These are phyloP conservation scores for Lepus timidus DNA, from an alignment of 2,113 vertebrate species.

Conservation along the genomic window DNA sequence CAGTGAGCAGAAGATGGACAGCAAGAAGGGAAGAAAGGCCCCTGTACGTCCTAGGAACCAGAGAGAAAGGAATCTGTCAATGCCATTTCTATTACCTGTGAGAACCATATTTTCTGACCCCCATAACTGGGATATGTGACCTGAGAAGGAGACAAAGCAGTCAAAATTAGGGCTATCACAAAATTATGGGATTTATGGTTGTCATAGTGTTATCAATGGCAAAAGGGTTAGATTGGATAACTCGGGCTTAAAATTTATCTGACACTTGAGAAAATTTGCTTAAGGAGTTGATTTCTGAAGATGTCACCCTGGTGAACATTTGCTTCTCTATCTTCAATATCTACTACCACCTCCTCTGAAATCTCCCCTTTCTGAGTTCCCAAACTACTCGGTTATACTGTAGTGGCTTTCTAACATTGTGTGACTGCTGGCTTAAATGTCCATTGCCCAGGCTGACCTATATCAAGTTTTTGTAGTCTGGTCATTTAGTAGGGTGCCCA, in stretches of 20 bases:
- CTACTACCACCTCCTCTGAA: not conserved
- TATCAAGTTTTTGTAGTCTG: not conserved
- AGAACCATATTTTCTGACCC: not conserved
- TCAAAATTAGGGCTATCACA: not conserved
- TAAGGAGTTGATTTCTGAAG: not conserved
- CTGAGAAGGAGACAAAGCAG: not conserved
- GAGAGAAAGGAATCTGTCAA: not conserved
- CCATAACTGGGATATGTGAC: not conserved
- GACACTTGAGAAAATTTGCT: not conserved
- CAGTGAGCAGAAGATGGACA: not conserved
- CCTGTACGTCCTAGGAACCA: not conserved
- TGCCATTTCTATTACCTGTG: not conserved
- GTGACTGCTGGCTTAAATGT: not conserved
- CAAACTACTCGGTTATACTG: no score
- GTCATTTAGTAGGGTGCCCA: not conserved
- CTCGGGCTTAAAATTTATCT: not conserved
- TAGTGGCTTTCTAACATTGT: not conserved
- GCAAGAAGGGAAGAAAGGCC: not conserved
- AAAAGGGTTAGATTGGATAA: not conserved
- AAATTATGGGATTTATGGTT: not conserved
- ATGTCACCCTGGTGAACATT: not conserved
- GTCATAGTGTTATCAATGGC: not conserved
- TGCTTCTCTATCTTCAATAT: not conserved
- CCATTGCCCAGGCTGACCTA: not conserved
- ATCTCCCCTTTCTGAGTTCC: not conserved